Conservation (phyloP, 2,113 vertebrate species). For the Halcyon senegalensis region DNA sequence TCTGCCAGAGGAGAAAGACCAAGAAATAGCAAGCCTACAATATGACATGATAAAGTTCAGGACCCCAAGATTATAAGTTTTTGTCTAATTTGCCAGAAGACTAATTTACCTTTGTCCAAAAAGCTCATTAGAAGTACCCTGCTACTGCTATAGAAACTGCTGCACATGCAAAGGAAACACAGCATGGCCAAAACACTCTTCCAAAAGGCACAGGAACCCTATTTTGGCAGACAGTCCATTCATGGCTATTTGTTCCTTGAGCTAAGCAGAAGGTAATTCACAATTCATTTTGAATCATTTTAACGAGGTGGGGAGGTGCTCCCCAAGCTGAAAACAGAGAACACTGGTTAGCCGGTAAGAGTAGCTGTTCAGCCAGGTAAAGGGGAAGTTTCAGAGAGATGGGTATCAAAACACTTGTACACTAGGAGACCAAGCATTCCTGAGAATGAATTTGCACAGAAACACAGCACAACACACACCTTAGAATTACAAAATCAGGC, state of each 20-base stretch:
- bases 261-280: background rate
- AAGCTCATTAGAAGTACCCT: no score
- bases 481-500: background rate
- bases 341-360: background rate
- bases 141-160: background rate
- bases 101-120: background rate
- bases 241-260: background rate
- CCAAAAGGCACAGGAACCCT: background rate
- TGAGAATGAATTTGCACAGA: background rate
- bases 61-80: background rate
- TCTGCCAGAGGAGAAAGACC: background rate
- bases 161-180: background rate
- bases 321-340: background rate
- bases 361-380: background rate
- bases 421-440: background rate
- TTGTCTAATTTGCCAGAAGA: background rate
- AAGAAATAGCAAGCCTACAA: background rate
- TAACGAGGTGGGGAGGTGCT: background rate
- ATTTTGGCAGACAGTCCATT: background rate
- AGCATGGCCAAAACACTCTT: background rate
- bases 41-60: background rate
- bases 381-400: background rate
- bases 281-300: background rate
- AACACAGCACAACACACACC: background rate
- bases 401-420: background rate